Evolutionary conservation across 1,140 invertebrate species (phyloP).

Genomic region (Leptestheria dahalacensis): DNA sequence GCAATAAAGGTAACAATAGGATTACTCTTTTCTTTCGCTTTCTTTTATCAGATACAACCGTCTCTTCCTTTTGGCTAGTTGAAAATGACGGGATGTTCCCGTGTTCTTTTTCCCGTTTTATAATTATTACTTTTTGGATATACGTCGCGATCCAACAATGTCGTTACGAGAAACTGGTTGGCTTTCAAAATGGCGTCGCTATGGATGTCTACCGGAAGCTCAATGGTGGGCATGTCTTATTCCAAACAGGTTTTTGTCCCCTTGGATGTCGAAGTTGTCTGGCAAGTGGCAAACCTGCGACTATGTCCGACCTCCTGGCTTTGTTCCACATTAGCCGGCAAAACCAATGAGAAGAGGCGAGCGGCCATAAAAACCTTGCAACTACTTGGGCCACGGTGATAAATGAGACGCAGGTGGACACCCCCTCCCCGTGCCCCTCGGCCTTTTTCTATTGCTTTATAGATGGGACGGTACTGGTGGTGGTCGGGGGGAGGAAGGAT

Average conservation of each 20-base stretch:
- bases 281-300: too few species aligned
- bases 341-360: too few species aligned
- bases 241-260: too few species aligned
- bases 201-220: neutral
- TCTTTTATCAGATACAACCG: too few species aligned
- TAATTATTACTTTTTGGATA: too few species aligned
- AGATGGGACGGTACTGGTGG: neutral
- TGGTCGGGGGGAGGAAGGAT: neutral
- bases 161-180: too few species aligned
- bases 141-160: too few species aligned
- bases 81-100: too few species aligned
- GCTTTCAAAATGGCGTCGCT: neutral
- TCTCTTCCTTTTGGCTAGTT: too few species aligned
- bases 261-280: too few species aligned
- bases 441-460: neutral
- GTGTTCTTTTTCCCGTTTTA: too few species aligned
- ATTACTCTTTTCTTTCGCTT: neutral
- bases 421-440: neutral
- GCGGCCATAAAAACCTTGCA: neutral
- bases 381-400: conserved; percentile 1
- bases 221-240: neutral
- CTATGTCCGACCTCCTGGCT: neutral
- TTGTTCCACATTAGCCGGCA: neutral
- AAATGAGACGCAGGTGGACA: conserved; percentile 13
- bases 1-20: neutral